Percentiles rank a stretch among this genome's conserved stretches.
These are phyloP conservation scores for Hermetia illucens DNA, from an alignment of 1,140 invertebrate species.

Conservation along the genomic window DNA sequence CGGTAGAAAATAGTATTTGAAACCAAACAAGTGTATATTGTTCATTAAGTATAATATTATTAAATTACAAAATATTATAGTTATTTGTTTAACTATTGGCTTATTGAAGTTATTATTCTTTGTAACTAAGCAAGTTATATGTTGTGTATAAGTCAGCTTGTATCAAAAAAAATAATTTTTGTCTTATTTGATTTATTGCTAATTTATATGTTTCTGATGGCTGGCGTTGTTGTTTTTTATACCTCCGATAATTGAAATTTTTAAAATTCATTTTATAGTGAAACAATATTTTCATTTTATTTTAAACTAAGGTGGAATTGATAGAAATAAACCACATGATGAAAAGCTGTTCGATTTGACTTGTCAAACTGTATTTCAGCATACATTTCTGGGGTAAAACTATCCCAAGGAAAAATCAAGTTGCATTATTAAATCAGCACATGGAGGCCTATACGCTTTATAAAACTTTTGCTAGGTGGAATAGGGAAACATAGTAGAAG, in stretches of 20 bases:
- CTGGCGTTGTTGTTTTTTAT: neutral
- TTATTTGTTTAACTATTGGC: neutral
- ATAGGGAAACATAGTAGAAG: no score
- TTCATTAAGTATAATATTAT: neutral
- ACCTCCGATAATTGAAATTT: neutral
- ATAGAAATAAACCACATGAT: neutral
- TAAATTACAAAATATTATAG: neutral
- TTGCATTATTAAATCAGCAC: no score
- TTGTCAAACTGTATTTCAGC: neutral
- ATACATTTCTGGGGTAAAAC: no score
- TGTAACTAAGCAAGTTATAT: no score
- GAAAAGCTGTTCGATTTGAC: neutral
- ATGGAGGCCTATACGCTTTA: no score
- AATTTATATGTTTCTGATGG: neutral
- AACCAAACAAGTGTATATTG: conserved; percentile 2
- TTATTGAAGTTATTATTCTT: neutral
- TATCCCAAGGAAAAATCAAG: no score
- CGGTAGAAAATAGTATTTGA: conserved; percentile 2
- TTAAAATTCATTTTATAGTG: neutral
- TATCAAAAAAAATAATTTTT: neutral
- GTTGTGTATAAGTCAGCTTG: neutral
- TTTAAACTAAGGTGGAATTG: neutral
- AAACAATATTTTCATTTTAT: neutral
- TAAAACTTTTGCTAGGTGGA: no score
- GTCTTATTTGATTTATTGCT: neutral